These are phyloP conservation scores for Aselliscus stoliczkanus DNA, from an alignment of 2,797 vertebrate species.

Conservation along the genomic window DNA sequence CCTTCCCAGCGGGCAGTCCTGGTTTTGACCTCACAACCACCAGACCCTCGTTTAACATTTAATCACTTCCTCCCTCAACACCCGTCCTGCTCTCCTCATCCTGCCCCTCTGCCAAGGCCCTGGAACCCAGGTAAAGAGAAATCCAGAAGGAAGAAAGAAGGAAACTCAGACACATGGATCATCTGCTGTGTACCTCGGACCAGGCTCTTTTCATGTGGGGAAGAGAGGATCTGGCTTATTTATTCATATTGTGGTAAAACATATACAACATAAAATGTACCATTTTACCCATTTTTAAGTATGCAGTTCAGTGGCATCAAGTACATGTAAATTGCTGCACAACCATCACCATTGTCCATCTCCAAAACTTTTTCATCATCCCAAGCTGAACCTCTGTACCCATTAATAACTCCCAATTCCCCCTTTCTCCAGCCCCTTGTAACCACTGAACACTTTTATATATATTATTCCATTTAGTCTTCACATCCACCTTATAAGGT, in stretches of 20 bases:
- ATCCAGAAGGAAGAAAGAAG: background rate
- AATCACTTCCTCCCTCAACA: conserved; percentile 61
- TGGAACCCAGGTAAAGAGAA: conserved; percentile 12
- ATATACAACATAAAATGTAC: background rate
- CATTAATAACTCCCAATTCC: background rate
- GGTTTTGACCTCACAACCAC: conserved; percentile 33
- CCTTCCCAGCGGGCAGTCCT: background rate
- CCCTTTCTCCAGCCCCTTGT: background rate
- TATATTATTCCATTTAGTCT: background rate
- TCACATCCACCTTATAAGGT: background rate
- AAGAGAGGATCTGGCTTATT: background rate
- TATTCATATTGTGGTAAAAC: background rate
- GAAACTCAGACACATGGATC: background rate
- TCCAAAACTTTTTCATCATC: background rate
- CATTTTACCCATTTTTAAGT: background rate
- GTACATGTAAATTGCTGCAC: background rate
- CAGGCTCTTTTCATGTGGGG: background rate
- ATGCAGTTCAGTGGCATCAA: background rate
- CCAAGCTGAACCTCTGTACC: background rate
- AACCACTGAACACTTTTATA: background rate
- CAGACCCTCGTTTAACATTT: conserved; percentile 28
- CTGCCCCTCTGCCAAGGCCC: conserved; percentile 1
- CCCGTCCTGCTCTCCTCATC: background rate
- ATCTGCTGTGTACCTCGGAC: background rate
- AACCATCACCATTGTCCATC: background rate